Percentiles rank a stretch among this genome's conserved stretches.
Evolutionary conservation across 35 echinoderm and acorn worm species (phyloP).

Genomic region (Holothuria glaberrima): DNA sequence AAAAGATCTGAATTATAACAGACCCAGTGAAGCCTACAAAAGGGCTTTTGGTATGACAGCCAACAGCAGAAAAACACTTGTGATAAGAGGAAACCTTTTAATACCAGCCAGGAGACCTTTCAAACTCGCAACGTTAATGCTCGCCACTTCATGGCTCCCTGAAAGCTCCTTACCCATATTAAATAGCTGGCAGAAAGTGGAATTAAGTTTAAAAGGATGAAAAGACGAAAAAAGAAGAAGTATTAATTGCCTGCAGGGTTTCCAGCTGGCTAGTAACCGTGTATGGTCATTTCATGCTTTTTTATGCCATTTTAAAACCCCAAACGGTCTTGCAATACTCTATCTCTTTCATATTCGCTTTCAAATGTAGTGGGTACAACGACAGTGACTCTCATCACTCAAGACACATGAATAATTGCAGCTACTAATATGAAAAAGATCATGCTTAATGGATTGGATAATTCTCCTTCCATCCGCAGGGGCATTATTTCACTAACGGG

Average conservation of each 20-base stretch:
- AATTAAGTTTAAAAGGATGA: neutral
- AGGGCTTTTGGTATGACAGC: slow-evolving; percentile 12
- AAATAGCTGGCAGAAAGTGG: too few species aligned
- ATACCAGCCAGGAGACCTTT: slow-evolving; percentile 38
- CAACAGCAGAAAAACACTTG: slow-evolving; percentile 27
- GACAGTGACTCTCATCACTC: too few species aligned
- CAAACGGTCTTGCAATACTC: too few species aligned
- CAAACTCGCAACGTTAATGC: slow-evolving; percentile 39
- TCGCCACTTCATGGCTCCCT: slow-evolving; percentile 11
- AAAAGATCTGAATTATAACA: slow-evolving; percentile 22
- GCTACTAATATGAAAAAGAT: neutral
- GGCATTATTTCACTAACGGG: too few species aligned
- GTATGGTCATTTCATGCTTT: too few species aligned
- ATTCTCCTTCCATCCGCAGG: neutral
- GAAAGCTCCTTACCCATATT: neutral
- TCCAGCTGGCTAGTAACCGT: neutral
- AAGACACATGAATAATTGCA: slow-evolving; percentile 20
- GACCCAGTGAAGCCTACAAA: slow-evolving; percentile 33
- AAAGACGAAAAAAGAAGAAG: neutral
- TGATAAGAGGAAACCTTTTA: slow-evolving; percentile 45
- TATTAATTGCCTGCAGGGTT: slow-evolving; percentile 25
- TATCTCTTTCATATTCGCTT: too few species aligned
- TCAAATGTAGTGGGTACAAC: too few species aligned
- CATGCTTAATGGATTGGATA: slow-evolving; percentile 43
- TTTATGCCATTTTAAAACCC: too few species aligned